Evolutionary conservation across 2,797 vertebrate species (phyloP).

Genomic region (Ctenopoma multispine): DNA sequence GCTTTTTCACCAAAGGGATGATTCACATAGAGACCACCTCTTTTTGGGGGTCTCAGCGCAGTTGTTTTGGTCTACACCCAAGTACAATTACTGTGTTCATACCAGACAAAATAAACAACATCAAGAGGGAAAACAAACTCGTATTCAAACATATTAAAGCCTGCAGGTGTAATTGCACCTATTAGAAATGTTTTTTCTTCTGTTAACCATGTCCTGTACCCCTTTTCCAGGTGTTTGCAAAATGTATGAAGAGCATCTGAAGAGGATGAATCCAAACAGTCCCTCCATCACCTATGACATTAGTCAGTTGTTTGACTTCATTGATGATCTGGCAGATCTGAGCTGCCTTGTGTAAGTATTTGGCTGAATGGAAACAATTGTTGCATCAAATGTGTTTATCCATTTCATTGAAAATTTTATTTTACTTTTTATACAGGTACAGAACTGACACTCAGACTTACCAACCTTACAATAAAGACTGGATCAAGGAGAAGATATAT

Average conservation of each 20-base stretch:
- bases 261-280: constrained; percentile 99
- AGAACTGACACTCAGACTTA: constrained; percentile 98
- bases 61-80: too few species aligned
- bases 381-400: not conserved
- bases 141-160: too few species aligned
- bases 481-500: constrained; percentile 99
- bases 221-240: constrained; percentile 93
- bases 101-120: too few species aligned
- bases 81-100: too few species aligned
- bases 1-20: too few species aligned
- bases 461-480: constrained; percentile 99
- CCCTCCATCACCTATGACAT: constrained; percentile 99
- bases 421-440: constrained; percentile 84
- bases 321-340: constrained; percentile 97
- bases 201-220: constrained; percentile 4
- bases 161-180: not conserved
- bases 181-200: not conserved
- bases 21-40: too few species aligned
- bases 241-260: constrained; percentile 99
- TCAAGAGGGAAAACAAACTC: too few species aligned
- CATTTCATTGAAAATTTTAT: not conserved
- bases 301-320: constrained; percentile 98
- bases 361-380: not conserved
- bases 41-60: too few species aligned
- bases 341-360: constrained; percentile 98